Percentiles rank a stretch among this genome's conserved stretches.
Conservation (phyloP, 1,140 invertebrate genomes). For the Nixonia krombeini region DNA sequence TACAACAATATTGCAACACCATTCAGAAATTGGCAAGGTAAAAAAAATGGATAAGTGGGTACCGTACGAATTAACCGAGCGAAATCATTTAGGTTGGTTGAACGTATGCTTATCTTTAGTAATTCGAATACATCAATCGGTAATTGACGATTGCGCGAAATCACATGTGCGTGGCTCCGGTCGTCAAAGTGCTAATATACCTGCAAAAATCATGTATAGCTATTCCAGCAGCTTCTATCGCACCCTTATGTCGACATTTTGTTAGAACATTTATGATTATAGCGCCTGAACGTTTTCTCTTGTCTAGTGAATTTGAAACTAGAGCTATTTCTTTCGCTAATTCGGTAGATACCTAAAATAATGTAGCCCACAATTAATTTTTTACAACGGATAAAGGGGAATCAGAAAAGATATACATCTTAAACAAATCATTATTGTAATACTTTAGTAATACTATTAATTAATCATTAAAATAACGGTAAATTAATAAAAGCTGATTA, state of each 20-base stretch:
- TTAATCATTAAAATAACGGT: too few species aligned
- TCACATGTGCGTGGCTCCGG: too few species aligned
- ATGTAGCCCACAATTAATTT: constrained; percentile 35
- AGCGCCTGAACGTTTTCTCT: constrained; percentile 70
- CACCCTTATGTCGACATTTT: constrained; percentile 85
- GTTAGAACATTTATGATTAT: constrained; percentile 77
- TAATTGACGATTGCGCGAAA: too few species aligned
- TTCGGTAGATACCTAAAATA: constrained; percentile 74
- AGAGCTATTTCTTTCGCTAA: constrained; percentile 67
- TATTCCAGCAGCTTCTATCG: constrained; percentile 80
- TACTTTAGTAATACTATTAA: background rate
- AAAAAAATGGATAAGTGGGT: too few species aligned
- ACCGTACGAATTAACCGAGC: too few species aligned
- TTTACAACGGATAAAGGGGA: background rate
- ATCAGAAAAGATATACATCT: too few species aligned
- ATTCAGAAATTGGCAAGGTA: too few species aligned
- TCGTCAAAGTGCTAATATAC: constrained; percentile 24
- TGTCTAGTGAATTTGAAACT: constrained; percentile 56
- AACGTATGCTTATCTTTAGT: too few species aligned
- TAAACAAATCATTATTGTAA: background rate
- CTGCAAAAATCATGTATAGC: constrained; percentile 72
- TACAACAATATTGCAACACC: too few species aligned
- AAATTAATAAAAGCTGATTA: too few species aligned
- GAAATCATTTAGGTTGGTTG: too few species aligned
- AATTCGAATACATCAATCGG: too few species aligned